Conservation (phyloP, 2,888 invertebrate genomes). For the Tetragonisca angustula region DNA sequence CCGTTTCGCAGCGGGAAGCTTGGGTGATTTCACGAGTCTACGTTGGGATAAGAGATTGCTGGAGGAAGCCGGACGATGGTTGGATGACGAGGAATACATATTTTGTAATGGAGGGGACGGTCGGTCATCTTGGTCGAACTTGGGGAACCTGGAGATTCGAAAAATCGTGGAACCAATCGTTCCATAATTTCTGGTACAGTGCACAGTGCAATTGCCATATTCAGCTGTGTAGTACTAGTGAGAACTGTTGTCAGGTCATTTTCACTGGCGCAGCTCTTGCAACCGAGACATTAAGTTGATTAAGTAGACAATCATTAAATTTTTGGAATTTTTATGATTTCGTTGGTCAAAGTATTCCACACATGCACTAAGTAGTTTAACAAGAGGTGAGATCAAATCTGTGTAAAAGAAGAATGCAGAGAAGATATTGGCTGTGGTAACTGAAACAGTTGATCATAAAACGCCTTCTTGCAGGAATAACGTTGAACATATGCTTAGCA, state of each 20-base stretch:
- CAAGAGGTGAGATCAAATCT: not conserved
- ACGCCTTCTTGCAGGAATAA: not conserved
- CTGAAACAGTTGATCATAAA: not conserved
- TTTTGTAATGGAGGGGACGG: conserved; percentile 41
- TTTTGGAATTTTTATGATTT: not conserved
- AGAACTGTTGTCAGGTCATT: conserved; percentile 68
- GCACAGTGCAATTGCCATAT: conserved; percentile 85
- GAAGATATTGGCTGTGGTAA: not conserved
- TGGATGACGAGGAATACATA: conserved; percentile 45
- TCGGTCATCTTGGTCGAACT: conserved; percentile 28
- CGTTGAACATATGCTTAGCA: not conserved
- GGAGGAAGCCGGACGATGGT: conserved; percentile 32
- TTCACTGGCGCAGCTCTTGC: not conserved
- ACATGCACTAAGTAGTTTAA: not conserved
- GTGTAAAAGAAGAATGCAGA: not conserved
- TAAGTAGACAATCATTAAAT: too few species aligned
- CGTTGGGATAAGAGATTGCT: conserved; percentile 60
- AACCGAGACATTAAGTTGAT: conserved; percentile 26
- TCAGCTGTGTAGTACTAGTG: conserved; percentile 83
- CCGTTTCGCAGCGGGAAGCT: conserved; percentile 45
- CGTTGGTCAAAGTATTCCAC: not conserved
- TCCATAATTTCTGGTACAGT: too few species aligned
- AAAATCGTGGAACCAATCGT: too few species aligned
- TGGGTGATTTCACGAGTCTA: conserved; percentile 57
- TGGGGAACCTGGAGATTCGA: too few species aligned